phyloP scores from a whole-genome alignment of 2,797 vertebrate species.

The Sebastes diaconus region DNA sequence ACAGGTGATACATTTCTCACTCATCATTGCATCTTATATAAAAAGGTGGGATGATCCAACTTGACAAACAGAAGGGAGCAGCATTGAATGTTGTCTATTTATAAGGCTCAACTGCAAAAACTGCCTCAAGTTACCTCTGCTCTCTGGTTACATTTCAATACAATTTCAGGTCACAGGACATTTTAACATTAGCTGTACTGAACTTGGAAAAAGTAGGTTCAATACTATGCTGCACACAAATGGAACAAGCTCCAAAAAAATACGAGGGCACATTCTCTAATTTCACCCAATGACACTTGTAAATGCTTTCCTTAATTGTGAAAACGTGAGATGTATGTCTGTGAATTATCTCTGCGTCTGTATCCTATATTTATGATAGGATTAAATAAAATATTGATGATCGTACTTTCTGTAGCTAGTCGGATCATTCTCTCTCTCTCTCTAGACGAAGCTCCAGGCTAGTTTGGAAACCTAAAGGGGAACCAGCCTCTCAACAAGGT shows the following conservation, averaged over 20 bases:
- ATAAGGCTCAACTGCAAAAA: background rate
- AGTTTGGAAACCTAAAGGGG: background rate
- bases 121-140: too few relatives aligned
- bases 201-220: too few relatives aligned
- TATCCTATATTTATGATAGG: background rate
- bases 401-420: background rate
- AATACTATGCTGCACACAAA: too few relatives aligned
- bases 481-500: conserved; percentile 1
- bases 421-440: background rate
- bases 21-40: too few relatives aligned
- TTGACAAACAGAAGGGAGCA: background rate
- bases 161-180: too few relatives aligned
- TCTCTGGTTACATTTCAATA: too few relatives aligned
- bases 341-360: background rate
- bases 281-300: too few relatives aligned
- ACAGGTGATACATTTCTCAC: background rate
- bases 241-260: too few relatives aligned
- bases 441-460: conserved; percentile 15
- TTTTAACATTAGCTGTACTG: too few relatives aligned
- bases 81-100: background rate
- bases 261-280: too few relatives aligned
- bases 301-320: too few relatives aligned
- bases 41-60: too few relatives aligned
- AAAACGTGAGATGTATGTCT: background rate
- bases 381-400: background rate